phyloP scores from a whole-genome alignment of 2,113 vertebrate species.

The Scomber colias region DNA sequence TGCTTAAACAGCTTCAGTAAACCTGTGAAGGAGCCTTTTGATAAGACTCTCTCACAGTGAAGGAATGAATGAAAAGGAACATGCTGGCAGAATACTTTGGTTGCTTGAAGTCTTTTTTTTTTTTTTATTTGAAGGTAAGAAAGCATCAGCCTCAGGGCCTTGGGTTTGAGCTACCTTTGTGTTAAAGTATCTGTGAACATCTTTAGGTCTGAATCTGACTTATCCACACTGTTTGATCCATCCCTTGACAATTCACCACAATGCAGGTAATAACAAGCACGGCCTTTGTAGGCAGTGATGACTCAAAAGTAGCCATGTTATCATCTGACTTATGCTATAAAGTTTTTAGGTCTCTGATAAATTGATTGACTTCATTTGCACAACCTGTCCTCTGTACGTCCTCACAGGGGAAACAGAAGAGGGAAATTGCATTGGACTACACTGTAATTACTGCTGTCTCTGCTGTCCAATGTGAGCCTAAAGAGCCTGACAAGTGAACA shows the following conservation, averaged over 20 bases:
- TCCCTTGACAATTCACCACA: conserved; percentile 10
- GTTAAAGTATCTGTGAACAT: conserved; percentile 36
- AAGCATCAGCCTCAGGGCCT: conserved; percentile 27
- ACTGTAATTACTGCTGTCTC: background rate
- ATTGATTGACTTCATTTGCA: background rate
- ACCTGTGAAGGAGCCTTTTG: conserved; percentile 31
- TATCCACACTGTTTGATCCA: conserved; percentile 22
- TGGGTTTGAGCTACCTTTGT: conserved; percentile 53
- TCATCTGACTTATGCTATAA: background rate
- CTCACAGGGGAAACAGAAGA: background rate
- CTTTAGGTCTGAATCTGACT: conserved; percentile 24
- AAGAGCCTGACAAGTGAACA: background rate
- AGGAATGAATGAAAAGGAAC: conserved; percentile 37
- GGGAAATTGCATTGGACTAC: background rate
- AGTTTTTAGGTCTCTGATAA: background rate
- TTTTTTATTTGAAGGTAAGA: conserved; percentile 11
- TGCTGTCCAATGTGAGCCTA: background rate
- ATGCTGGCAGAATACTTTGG: conserved; percentile 24
- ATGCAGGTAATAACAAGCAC: conserved; percentile 30
- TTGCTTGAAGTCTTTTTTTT: conserved; percentile 33
- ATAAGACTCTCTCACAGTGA: conserved; percentile 22
- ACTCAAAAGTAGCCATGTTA: conserved; percentile 4
- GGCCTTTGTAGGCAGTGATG: conserved; percentile 8
- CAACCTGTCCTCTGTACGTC: conserved; percentile 10
- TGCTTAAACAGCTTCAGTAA: conserved; percentile 46